These are phyloP conservation scores for Arnoldichthys spilopterus DNA, from an alignment of 2,797 vertebrate genomes.

Conservation along the genomic window DNA sequence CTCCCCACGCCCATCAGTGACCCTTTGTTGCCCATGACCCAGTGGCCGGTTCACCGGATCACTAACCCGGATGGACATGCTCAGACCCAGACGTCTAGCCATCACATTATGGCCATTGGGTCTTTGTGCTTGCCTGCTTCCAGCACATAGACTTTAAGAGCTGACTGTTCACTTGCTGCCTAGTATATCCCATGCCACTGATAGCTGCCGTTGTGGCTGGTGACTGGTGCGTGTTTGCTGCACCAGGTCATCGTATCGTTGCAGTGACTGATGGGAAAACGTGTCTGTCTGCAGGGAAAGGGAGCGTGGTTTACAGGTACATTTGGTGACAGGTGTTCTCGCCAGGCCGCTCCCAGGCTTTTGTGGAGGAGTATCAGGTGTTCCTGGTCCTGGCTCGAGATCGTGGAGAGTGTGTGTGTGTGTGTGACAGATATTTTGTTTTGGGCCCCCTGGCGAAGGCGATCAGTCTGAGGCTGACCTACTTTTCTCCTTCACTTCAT, in stretches of 20 bases:
- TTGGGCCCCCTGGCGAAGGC: constrained; percentile 61
- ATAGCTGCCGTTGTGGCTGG: too few relatives aligned
- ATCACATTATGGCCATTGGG: too few relatives aligned
- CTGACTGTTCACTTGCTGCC: too few relatives aligned
- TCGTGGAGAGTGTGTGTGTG: constrained; percentile 45
- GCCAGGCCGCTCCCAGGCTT: constrained; percentile 40
- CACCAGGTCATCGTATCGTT: not conserved
- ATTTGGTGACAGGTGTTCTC: constrained; percentile 1
- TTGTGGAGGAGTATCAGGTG: constrained; percentile 51
- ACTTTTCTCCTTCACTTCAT: constrained; percentile 66
- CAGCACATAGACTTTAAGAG: too few relatives aligned
- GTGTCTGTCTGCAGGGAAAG: not conserved
- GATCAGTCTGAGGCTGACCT: constrained; percentile 67
- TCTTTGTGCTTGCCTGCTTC: too few relatives aligned
- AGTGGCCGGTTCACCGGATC: too few relatives aligned
- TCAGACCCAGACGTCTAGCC: too few relatives aligned
- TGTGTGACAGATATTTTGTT: constrained; percentile 66
- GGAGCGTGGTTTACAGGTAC: not conserved
- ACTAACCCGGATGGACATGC: too few relatives aligned
- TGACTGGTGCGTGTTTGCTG: too few relatives aligned
- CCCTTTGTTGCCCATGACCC: too few relatives aligned
- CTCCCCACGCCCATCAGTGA: too few relatives aligned
- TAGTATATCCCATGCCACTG: too few relatives aligned
- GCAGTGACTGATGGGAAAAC: not conserved
- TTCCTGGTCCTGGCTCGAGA: constrained; percentile 43